Evolutionary conservation across 1,140 invertebrate genomes (phyloP), one percentile per base, ranked within the genome.

Genomic region (Yoshiicerus persimilis): DNA sequence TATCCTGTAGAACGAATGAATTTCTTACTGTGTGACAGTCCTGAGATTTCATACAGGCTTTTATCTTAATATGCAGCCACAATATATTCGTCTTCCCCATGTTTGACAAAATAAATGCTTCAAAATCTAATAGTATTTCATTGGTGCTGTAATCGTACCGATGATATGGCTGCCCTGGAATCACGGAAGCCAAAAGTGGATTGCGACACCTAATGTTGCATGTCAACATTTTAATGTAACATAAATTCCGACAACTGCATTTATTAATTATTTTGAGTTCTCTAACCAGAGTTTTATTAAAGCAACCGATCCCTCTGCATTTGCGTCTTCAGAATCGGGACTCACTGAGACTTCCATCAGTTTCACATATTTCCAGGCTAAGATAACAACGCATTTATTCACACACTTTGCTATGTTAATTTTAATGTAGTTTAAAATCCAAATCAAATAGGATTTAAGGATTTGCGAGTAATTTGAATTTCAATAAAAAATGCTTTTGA

Each of bases 51-150:
- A 97, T 96, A 92, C 96, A 97, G 0, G 96, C 96, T 91, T 97
- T 96, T 87, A 96, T 97, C 92, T 97, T 96, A 2, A 96, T 96
- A 91, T 97, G 96, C 66, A 97, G 96, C 96, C 96, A 97, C 0
- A 97, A 92, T 0, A 96, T 96, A 0, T 96, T 96, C 36, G 95
- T 93, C 91, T 97, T 96, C 91, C 95, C 95, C 96, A 96, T 96
- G 0, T 96, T 96, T 89, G 96, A 96, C 0, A 97, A 92, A 0
- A 97, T 93, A 92, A 97, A 97, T 0, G 96, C 96, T 93, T 97
- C 96, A 90, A 97, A 97, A 91, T 97, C 96, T 5, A 97, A 92
- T 90, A 96, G 96, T 10, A 97, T 96, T 91, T 97, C 96, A 91
- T 97, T 97, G 86, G 96, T 96, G 32, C 95, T 93, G 80, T 97